A percentile compares a stretch with the other conserved stretches of the same genome.
Evolutionary conservation across 2,113 vertebrate genomes (phyloP).

Genomic region (Spea multiplicata): DNA sequence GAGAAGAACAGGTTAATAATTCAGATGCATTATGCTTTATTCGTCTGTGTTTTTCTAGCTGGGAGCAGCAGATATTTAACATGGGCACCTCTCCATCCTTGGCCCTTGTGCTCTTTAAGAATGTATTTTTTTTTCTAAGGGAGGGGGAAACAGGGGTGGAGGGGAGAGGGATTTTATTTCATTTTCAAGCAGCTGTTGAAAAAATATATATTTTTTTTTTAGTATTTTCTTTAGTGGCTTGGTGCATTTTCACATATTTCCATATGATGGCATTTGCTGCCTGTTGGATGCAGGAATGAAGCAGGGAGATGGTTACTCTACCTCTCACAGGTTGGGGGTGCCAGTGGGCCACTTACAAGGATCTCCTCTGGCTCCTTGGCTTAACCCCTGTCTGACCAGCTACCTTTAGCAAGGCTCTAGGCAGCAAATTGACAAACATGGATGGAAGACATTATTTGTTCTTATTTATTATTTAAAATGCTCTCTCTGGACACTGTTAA

Average conservation of each 20-base stretch:
- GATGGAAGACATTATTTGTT: background rate
- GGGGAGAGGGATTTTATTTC: background rate
- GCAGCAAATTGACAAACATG: background rate
- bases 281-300: conserved; percentile 42
- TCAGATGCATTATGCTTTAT: conserved; percentile 52
- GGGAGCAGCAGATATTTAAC: conserved; percentile 31
- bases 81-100: background rate
- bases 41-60: conserved; percentile 32
- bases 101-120: conserved; percentile 10
- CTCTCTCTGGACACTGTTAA: no score
- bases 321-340: conserved; percentile 61
- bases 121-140: background rate
- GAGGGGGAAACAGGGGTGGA: no score
- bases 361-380: background rate
- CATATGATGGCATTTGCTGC: conserved; percentile 58
- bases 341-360: conserved; percentile 55
- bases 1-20: conserved; percentile 56
- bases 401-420: background rate
- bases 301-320: conserved; percentile 50
- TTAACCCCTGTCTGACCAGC: conserved; percentile 24
- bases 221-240: conserved; percentile 15
- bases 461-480: no score
- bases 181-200: conserved; percentile 2
- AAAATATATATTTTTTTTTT: background rate
- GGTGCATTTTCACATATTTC: conserved; percentile 51